These are phyloP conservation scores for Diaperis boleti DNA, from an alignment of 2,888 invertebrate species.

Conservation along the genomic window DNA sequence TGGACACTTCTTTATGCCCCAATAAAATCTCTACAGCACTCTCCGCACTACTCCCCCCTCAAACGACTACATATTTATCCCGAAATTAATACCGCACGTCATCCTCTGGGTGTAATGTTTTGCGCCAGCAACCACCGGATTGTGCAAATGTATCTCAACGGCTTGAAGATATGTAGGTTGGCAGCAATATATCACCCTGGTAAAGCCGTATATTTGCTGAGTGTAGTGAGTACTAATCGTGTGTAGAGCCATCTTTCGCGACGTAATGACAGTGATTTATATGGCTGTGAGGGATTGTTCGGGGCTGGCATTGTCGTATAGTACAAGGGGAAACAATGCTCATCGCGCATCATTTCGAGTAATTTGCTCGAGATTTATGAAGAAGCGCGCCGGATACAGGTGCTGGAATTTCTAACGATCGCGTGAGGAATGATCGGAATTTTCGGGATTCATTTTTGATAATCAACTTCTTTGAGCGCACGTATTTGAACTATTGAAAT, in stretches of 20 bases:
- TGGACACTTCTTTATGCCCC: too few species aligned
- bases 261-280: conserved; percentile 40
- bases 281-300: conserved; percentile 31
- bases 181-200: conserved; percentile 33
- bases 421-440: too few species aligned
- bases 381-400: not conserved
- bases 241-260: conserved; percentile 40
- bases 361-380: not conserved
- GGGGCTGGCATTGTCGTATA: conserved; percentile 21
- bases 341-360: conserved; percentile 4
- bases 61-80: not conserved
- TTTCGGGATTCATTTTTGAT: too few species aligned
- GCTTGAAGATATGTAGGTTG: conserved; percentile 36
- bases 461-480: too few species aligned
- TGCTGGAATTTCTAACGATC: not conserved
- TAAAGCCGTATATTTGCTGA: conserved; percentile 38
- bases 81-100: conserved; percentile 18
- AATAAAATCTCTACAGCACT: too few species aligned
- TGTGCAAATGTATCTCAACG: conserved; percentile 40
- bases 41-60: too few species aligned
- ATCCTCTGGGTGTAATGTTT: conserved; percentile 6
- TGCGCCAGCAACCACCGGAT: conserved; percentile 16
- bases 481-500: too few species aligned
- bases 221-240: conserved; percentile 41
- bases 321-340: conserved; percentile 7